These are phyloP conservation scores for Stenolophus ochropezus DNA, from an alignment of 2,888 invertebrate species.

Conservation along the genomic window DNA sequence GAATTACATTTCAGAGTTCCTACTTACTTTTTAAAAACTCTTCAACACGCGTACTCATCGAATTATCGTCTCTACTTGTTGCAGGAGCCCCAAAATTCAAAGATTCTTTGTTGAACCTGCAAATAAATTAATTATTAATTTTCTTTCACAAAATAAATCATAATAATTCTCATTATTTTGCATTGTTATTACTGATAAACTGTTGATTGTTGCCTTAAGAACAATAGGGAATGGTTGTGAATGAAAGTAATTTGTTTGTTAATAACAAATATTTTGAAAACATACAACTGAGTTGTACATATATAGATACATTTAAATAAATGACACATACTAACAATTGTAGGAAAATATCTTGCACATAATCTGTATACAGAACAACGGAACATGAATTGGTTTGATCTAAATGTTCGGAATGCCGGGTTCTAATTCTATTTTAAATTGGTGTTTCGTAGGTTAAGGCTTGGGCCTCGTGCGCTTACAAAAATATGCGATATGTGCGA, in stretches of 20 bases:
- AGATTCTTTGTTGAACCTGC: too few species aligned
- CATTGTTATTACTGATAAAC: too few species aligned
- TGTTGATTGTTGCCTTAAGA: too few species aligned
- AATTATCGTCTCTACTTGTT: too few species aligned
- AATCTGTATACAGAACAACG: neutral
- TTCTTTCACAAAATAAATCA: too few species aligned
- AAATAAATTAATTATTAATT: too few species aligned
- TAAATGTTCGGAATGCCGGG: neutral
- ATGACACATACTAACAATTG: constrained; percentile 40
- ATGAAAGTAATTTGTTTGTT: neutral
- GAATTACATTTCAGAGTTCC: too few species aligned
- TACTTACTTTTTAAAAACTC: too few species aligned
- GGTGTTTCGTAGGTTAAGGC: constrained; percentile 34
- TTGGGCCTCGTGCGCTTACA: neutral
- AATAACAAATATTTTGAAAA: constrained; percentile 40
- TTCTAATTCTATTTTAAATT: constrained; percentile 41
- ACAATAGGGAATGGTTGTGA: too few species aligned
- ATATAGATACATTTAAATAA: constrained; percentile 37
- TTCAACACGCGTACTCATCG: too few species aligned
- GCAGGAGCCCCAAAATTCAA: too few species aligned
- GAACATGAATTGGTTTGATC: neutral
- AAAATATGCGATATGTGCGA: constrained; percentile 5
- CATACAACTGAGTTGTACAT: constrained; percentile 33
- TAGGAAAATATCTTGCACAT: constrained; percentile 34
- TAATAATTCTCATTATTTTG: too few species aligned